These are phyloP conservation scores for Erinaceus europaeus DNA, from an alignment of 2,113 vertebrate genomes.

Conservation along the genomic window DNA sequence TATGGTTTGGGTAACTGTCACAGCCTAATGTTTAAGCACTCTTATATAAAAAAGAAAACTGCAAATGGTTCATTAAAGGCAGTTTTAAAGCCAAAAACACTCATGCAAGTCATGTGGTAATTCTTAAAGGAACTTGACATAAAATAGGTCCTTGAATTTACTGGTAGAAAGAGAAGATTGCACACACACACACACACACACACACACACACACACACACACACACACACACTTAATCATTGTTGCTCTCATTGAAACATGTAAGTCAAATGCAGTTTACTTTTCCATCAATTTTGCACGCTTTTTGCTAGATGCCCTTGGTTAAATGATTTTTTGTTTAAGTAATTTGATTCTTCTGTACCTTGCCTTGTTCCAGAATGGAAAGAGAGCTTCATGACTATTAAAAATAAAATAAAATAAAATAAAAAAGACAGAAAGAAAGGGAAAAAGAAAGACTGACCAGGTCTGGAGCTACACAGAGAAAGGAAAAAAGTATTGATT, in stretches of 20 bases:
- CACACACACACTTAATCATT: too few relatives aligned
- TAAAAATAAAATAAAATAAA: too few relatives aligned
- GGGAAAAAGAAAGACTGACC: too few relatives aligned
- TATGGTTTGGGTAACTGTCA: conserved; percentile 64
- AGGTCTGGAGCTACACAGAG: not conserved
- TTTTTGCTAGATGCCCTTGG: not conserved
- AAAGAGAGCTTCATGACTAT: not conserved
- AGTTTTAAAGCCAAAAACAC: conserved; percentile 63
- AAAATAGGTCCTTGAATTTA: not conserved
- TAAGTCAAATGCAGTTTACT: too few relatives aligned
- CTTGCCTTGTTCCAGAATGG: not conserved
- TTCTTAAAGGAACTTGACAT: conserved; percentile 44
- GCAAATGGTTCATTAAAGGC: conserved; percentile 57
- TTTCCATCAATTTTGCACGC: not conserved
- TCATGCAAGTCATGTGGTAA: conserved; percentile 48
- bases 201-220: too few relatives aligned
- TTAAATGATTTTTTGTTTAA: not conserved
- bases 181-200: too few relatives aligned
- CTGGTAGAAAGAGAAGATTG: conserved; percentile 45
- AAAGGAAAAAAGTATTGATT: not conserved
- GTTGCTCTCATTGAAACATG: too few relatives aligned
- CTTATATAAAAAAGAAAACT: conserved; percentile 31
- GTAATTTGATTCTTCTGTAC: not conserved
- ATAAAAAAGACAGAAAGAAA: too few relatives aligned
- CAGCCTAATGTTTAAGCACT: conserved; percentile 60